These are phyloP conservation scores for Saccopteryx leptura DNA, from an alignment of 2,113 vertebrate genomes.

Conservation along the genomic window DNA sequence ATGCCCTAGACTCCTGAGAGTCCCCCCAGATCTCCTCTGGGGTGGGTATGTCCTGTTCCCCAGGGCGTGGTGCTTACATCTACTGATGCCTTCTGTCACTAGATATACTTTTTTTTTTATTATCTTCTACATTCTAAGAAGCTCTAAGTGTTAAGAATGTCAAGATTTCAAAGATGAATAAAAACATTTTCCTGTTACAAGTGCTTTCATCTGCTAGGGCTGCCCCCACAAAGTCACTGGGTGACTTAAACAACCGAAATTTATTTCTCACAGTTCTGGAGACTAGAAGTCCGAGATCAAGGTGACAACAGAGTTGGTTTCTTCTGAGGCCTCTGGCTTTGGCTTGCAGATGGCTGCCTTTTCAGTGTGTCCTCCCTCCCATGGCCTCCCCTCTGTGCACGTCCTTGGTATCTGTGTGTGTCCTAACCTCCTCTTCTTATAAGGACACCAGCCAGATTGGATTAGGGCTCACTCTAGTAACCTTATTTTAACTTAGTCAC, in stretches of 20 bases:
- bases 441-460: neutral
- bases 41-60: neutral
- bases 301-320: neutral
- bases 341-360: neutral
- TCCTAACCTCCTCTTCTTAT: neutral
- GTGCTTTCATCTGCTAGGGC: neutral
- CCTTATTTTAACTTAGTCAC: neutral
- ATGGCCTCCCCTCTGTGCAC: neutral
- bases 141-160: neutral
- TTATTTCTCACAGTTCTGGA: neutral
- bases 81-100: neutral
- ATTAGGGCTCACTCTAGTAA: neutral
- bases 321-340: neutral
- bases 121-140: neutral
- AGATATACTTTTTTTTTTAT: neutral
- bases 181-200: neutral
- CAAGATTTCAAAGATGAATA: neutral
- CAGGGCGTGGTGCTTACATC: neutral
- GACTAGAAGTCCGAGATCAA: neutral
- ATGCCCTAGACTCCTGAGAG: neutral
- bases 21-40: neutral
- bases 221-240: neutral
- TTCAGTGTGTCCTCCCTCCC: neutral
- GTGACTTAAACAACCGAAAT: neutral
- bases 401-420: neutral